Conservation (phyloP, 2,113 vertebrate genomes). For the Etia nguti region DNA sequence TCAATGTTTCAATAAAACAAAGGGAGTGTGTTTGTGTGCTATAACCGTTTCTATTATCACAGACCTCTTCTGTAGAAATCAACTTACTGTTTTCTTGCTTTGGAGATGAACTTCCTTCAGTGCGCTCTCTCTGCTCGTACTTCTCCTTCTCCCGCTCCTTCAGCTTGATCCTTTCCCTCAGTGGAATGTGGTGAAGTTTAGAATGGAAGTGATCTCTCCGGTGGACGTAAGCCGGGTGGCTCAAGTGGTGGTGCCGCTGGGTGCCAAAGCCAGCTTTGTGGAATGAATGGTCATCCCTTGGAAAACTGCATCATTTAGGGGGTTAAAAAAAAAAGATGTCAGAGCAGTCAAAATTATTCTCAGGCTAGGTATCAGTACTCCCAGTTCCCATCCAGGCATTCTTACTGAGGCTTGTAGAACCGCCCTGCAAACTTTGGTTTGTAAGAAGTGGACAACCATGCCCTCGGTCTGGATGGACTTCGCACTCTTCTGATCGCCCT, state of each 20-base stretch:
- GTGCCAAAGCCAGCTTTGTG: slow-evolving; percentile 26
- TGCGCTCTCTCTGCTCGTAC: background rate
- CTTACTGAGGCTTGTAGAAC: slow-evolving; percentile 40
- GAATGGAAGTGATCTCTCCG: background rate
- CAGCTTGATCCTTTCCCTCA: background rate
- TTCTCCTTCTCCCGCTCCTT: slow-evolving; percentile 10
- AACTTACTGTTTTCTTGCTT: slow-evolving; percentile 21
- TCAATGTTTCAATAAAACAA: background rate
- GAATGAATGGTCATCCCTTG: slow-evolving; percentile 33
- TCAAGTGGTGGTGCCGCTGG: slow-evolving; percentile 28
- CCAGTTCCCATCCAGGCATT: background rate
- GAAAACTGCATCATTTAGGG: slow-evolving; percentile 20
- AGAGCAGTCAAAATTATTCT: background rate
- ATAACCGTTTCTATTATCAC: background rate
- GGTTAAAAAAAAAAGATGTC: background rate
- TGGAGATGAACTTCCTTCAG: background rate
- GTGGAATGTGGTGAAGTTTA: background rate
- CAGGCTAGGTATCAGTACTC: background rate
- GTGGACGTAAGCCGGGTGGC: background rate
- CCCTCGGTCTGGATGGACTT: slow-evolving; percentile 40
- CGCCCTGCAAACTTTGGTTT: slow-evolving; percentile 35
- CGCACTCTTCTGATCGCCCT: slow-evolving; percentile 42
- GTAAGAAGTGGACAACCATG: slow-evolving; percentile 9
- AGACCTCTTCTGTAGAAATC: background rate
- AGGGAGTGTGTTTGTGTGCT: background rate